phyloP scores from a whole-genome alignment of 2,113 vertebrate genomes.

The Deroptyus accipitrinus region DNA sequence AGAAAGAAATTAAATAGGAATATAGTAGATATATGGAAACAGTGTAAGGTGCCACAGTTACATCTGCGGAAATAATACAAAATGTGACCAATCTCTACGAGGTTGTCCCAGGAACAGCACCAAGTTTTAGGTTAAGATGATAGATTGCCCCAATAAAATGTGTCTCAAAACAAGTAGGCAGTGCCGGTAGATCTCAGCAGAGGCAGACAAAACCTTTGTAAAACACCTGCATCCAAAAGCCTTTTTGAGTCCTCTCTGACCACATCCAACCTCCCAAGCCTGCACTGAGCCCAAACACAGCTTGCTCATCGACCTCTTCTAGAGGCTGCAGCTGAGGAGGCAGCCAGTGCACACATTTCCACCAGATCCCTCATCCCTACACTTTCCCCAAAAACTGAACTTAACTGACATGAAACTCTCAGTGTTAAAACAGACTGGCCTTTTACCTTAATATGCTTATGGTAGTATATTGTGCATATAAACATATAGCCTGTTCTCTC shows the following conservation, averaged over 20 bases:
- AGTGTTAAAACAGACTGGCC: not conserved
- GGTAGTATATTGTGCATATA: not conserved
- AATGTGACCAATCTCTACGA: not conserved
- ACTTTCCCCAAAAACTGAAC: not conserved
- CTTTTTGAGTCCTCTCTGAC: not conserved
- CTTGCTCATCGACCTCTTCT: not conserved
- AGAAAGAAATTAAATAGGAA: not conserved
- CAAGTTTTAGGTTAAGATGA: not conserved
- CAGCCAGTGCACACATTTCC: not conserved
- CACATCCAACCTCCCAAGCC: not conserved
- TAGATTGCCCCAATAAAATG: not conserved
- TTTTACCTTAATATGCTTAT: not conserved
- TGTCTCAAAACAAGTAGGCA: not conserved
- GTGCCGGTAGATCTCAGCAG: not conserved
- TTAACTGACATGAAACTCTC: not conserved
- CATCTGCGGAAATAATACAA: not conserved
- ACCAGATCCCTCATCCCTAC: fast-evolving
- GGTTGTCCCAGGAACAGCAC: not conserved
- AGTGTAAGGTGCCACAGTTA: not conserved
- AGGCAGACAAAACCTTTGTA: not conserved
- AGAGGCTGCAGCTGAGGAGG: not conserved
- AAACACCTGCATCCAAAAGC: not conserved
- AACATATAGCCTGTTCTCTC: not conserved
- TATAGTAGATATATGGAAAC: not conserved
- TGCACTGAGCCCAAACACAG: not conserved